Percentiles rank a stretch among this genome's conserved stretches.
These are phyloP conservation scores for Parasteatoda tepidariorum DNA, from an alignment of 1,140 invertebrate genomes.

Conservation along the genomic window DNA sequence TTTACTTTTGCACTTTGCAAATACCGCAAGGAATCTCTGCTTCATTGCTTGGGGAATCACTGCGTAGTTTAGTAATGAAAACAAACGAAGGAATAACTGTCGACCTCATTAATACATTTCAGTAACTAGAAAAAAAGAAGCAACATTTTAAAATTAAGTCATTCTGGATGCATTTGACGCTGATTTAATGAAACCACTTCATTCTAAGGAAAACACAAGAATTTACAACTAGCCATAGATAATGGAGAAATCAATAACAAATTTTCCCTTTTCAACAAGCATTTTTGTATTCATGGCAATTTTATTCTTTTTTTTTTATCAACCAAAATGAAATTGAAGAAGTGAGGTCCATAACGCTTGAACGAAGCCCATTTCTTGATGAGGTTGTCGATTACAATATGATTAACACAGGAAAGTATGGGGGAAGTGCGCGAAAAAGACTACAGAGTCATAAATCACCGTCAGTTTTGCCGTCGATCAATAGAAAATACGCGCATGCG, in stretches of 20 bases:
- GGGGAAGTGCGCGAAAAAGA: not conserved
- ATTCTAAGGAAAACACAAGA: too few species aligned
- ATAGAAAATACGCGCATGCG: constrained; percentile 30
- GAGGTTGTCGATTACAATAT: constrained; percentile 47
- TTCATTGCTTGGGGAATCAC: too few species aligned
- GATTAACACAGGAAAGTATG: constrained; percentile 2
- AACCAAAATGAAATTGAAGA: constrained; percentile 32
- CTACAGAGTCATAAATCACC: constrained; percentile 47
- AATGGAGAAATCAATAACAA: not conserved
- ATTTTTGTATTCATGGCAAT: not conserved
- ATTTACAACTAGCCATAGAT: too few species aligned
- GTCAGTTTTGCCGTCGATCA: constrained; percentile 44
- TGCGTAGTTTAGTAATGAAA: too few species aligned
- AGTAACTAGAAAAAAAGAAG: too few species aligned
- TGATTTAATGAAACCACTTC: too few species aligned
- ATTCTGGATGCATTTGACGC: too few species aligned
- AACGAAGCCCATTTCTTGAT: constrained; percentile 1
- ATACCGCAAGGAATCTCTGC: too few species aligned
- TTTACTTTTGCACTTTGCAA: too few species aligned
- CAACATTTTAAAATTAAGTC: too few species aligned
- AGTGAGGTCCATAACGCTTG: not conserved
- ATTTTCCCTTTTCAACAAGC: not conserved
- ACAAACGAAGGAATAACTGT: too few species aligned
- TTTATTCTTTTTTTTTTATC: not conserved
- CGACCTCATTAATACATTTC: too few species aligned